Evolutionary conservation across 2,797 vertebrate species (phyloP).

Genomic region (Notolepis coatsorum): DNA sequence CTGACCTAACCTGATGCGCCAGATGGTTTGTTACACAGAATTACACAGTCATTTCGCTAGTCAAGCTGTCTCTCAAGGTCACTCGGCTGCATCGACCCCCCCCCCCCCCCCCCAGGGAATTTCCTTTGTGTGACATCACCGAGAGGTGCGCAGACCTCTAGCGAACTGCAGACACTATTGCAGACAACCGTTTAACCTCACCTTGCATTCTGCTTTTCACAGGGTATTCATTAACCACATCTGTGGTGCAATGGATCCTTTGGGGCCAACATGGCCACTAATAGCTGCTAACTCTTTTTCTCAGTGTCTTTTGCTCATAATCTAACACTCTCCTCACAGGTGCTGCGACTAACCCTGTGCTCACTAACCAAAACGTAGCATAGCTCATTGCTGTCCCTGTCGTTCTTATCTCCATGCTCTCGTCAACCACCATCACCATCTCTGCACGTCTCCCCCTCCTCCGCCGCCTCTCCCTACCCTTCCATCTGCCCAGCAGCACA

Average conservation of each 20-base stretch:
- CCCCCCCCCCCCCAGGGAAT: too few relatives aligned
- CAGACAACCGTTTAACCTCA: too few relatives aligned
- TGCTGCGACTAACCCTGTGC: constrained; percentile 41
- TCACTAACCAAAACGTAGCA: constrained; percentile 74
- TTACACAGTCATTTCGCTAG: too few relatives aligned
- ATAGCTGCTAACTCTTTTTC: neutral
- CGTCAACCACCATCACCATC: constrained; percentile 41
- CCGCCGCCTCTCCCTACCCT: constrained; percentile 22
- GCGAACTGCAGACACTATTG: too few relatives aligned
- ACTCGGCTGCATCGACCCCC: too few relatives aligned
- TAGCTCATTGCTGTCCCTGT: constrained; percentile 40
- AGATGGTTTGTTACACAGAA: too few relatives aligned
- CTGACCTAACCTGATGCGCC: too few relatives aligned
- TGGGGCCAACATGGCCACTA: constrained; percentile 16
- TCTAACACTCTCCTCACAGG: constrained; percentile 25
- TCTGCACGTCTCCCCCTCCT: constrained; percentile 7
- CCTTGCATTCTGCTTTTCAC: neutral
- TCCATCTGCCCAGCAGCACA: constrained; percentile 53
- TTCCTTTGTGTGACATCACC: too few relatives aligned
- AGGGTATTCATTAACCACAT: constrained; percentile 1
- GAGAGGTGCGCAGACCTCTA: too few relatives aligned
- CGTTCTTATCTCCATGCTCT: constrained; percentile 46
- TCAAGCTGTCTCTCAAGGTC: too few relatives aligned
- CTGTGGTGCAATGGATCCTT: neutral
- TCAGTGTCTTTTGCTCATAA: constrained; percentile 11